Conservation (phyloP, 2,888 invertebrate species). For the Hylaea fasciaria region DNA sequence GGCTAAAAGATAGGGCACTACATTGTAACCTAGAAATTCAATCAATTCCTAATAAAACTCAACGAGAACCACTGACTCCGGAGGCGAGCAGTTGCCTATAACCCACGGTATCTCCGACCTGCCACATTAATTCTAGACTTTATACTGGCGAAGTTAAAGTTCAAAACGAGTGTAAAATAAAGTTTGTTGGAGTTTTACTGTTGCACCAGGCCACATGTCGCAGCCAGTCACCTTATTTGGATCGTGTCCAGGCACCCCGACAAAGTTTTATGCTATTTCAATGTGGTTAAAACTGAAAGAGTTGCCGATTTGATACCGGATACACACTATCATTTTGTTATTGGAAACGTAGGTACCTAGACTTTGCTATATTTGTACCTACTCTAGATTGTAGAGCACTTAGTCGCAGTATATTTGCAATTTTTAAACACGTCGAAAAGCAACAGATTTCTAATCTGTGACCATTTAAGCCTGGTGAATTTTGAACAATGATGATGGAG, state of each 20-base stretch:
- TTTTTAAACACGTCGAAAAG: too few species aligned
- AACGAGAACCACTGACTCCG: conserved; percentile 66
- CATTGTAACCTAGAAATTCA: conserved; percentile 69
- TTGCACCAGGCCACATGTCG: conserved; percentile 74
- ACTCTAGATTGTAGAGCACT: too few species aligned
- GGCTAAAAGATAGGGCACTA: conserved; percentile 30
- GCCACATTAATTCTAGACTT: conserved; percentile 52
- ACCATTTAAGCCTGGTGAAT: too few species aligned
- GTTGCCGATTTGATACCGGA: conserved; percentile 58
- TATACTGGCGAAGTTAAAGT: conserved; percentile 49
- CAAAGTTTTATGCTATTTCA: conserved; percentile 81
- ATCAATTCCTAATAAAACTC: conserved; percentile 73
- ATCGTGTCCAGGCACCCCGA: conserved; percentile 72
- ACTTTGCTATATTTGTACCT: too few species aligned
- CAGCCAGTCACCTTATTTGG: conserved; percentile 83
- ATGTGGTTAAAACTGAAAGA: conserved; percentile 75
- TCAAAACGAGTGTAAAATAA: conserved; percentile 44
- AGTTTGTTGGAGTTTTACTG: conserved; percentile 54
- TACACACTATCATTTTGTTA: conserved; percentile 49
- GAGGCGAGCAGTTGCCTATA: conserved; percentile 64
- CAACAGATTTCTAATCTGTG: too few species aligned
- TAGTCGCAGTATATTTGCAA: too few species aligned
- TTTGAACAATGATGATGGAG: too few species aligned
- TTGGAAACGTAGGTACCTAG: conserved; percentile 18
- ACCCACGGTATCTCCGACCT: conserved; percentile 45